Percentiles rank a stretch among this genome's conserved stretches.
phyloP scores from a whole-genome alignment of 1,140 invertebrate species.

The Eupristina koningsbergeri region DNA sequence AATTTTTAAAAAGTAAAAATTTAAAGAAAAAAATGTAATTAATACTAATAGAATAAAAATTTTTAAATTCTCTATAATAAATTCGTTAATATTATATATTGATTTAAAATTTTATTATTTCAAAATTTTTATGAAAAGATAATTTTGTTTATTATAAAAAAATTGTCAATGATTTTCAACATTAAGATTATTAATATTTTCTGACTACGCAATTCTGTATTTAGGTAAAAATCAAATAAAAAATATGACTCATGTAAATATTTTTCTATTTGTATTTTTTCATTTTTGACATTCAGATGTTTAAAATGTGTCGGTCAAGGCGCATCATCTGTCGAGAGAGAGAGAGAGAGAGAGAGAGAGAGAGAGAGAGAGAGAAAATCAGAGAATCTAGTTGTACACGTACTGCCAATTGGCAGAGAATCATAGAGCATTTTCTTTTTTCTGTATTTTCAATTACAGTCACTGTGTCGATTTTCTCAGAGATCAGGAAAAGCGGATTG shows the following conservation, averaged over 20 bases:
- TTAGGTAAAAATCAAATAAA: background rate
- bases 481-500: conserved; percentile 9
- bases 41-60: background rate
- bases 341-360: no score
- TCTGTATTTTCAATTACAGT: background rate
- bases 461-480: conserved; percentile 12
- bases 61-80: background rate
- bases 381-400: no score
- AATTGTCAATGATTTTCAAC: background rate
- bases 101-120: background rate
- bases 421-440: background rate
- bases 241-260: background rate
- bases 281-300: conserved; percentile 26
- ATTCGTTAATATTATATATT: no score
- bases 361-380: no score
- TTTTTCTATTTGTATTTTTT: conserved; percentile 24
- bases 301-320: conserved; percentile 39
- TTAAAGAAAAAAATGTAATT: no score
- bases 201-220: background rate
- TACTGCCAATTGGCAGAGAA: conserved; percentile 40
- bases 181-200: background rate
- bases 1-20: no score
- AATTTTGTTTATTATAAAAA: background rate
- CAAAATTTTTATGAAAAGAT: background rate
- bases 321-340: conserved; percentile 5